Base-by-base conservation (phyloP, 2,888 invertebrate genomes). In the Crocallis elinguaria region DNA sequence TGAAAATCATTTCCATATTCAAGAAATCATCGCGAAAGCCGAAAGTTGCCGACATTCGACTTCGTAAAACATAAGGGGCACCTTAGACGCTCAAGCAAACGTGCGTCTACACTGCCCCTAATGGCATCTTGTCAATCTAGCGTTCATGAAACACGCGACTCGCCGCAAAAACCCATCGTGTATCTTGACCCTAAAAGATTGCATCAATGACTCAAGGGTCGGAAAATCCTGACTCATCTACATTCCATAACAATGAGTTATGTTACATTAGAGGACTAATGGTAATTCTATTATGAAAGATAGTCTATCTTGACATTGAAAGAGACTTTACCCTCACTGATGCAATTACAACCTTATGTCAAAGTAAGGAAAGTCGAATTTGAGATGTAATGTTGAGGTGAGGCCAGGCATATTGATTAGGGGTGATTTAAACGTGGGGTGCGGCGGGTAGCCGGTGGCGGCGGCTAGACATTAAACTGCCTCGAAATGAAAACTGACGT, bases 391-490 rank as follows among this genome's bases (percentile, higher is more conserved):
- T 29, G 19, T 14, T 37, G 6, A 7, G 30, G 33, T 43, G 42
- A 48, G 41, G 23, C 17, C 33, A 16, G 29, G 44, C 50, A 38
- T 62, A 62, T 62, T 53, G 62, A 62, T 62, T 39, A 30, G 39
- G 37, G 51, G 38, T 45, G 52, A 52, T 56, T 50, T 42, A 38
- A 35, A 49, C 46, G 35, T 29, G 19, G 53, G 60, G 60, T 32
- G 53, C 17, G 60, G 60, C 41, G 27, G 30, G 21, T 14, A 57
- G 60, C 41, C 19, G 30, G 21, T 32, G 12, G 12, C 35, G 41
- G 19, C 39, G 52, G 38, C 62, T 49, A 52, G 49, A 60, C 55
- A 17, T 39, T 21, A 48, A 54, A 37, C 33, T 45, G 37, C 23
- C 16, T 13, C 6, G 33, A 32, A 39, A 48, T 54, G 43, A 17